Base-by-base conservation (phyloP, 2,888 invertebrate genomes). In the Eucriotettix oculatus region DNA sequence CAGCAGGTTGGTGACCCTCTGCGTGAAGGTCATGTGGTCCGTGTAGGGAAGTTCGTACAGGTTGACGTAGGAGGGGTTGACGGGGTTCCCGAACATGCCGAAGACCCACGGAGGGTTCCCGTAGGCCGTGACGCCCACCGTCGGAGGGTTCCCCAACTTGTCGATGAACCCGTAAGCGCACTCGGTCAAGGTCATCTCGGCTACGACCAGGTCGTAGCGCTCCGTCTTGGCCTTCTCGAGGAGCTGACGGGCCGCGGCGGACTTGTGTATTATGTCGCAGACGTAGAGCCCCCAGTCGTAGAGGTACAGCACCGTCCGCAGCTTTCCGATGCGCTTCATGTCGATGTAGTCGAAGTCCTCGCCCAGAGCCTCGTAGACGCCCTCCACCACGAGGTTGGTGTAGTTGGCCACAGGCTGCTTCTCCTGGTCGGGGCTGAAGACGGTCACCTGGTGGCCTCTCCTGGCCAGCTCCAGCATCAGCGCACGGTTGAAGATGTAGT, bases 371-470 rank as follows among this genome's bases (percentile, higher is more conserved):
- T 61, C 54, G 40, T 64, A 63, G 3, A 55, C 43, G 11, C 58
- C 61, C 11, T 63, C 64, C n/a, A 64, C 41, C 16, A 61, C 48
- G 12, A 63, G 44, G 17, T 61, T 57, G 12, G 48, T 63, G 42
- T 58, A 52, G 57, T 64, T 64, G 17, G 61, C 52, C 43, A 56
- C 42, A 17, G 57, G 57, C 10, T 60, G 29, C 43, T 61, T 63
- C 29, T 63, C 63, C 10, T 52, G 53, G 52, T 64, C 60, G 12
- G 62, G 59, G 10, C 59, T 61, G 42, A 64, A 16, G 11, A 63
- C 62, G 9, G 65, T 65, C 17, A 65, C 61, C 1, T 62, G 55
- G 42, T 64, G 64, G 12, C 64, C 64, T 53, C 58, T 52, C 7
- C 29, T 53, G 16, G 61, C 62, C 14, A 64, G 58, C 1, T 54